Evolutionary conservation across 2,797 vertebrate species (phyloP).

Genomic region (Gobionotothen gibberifrons): DNA sequence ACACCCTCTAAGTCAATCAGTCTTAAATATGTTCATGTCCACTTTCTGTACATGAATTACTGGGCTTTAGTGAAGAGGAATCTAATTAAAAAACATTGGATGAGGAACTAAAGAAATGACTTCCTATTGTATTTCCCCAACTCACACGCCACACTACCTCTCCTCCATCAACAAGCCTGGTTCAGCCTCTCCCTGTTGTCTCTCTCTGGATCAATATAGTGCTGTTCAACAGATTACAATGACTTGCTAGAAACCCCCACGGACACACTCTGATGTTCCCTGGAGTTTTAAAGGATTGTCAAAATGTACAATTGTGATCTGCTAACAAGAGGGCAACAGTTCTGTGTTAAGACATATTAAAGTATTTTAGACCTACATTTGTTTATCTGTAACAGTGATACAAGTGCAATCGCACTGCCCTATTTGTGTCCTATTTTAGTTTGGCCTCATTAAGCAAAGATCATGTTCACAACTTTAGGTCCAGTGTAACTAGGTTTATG

Average conservation of each 20-base stretch:
- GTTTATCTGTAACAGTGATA: background rate
- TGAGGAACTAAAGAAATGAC: slow-evolving; percentile 8
- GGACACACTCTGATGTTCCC: slow-evolving; percentile 20
- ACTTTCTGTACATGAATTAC: slow-evolving; percentile 5
- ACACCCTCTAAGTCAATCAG: slow-evolving; percentile 5
- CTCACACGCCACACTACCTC: background rate
- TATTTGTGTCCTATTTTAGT: background rate
- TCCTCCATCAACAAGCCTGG: slow-evolving; percentile 1
- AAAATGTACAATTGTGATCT: slow-evolving; percentile 4
- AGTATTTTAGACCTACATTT: background rate
- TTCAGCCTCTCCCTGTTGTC: slow-evolving; percentile 1
- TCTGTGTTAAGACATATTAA: background rate
- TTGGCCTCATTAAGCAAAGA: background rate
- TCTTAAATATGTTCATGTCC: background rate
- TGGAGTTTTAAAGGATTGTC: background rate
- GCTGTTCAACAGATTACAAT: slow-evolving; percentile 49
- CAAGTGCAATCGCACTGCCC: background rate
- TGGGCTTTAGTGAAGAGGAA: background rate
- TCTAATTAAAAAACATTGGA: background rate
- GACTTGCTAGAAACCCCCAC: slow-evolving; percentile 15
- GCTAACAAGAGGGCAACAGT: background rate
- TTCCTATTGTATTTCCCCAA: background rate
- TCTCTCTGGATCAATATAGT: slow-evolving; percentile 48
- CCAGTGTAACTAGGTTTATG: background rate
- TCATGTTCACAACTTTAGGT: slow-evolving; percentile 2